A percentile compares a stretch with the other conserved stretches of the same genome.
These are phyloP conservation scores for Pyrgilauda ruficollis DNA, from an alignment of 2,113 vertebrate species.

Conservation along the genomic window DNA sequence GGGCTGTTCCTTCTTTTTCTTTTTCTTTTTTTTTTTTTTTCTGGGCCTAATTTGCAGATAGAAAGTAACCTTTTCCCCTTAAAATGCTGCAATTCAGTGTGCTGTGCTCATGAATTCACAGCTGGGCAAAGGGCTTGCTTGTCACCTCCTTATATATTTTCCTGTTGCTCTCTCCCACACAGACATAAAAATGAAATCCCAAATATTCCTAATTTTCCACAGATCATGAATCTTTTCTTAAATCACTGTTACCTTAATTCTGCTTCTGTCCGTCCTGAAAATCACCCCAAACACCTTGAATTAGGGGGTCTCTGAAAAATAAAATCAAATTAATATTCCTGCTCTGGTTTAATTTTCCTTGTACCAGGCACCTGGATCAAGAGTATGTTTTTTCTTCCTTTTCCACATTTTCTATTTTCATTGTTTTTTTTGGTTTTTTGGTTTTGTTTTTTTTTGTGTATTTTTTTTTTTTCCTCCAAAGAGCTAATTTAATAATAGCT, in stretches of 20 bases:
- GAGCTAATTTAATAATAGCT: conserved; percentile 12
- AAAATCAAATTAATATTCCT: not conserved
- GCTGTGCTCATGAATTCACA: not conserved
- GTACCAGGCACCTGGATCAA: not conserved
- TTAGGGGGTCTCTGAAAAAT: not conserved
- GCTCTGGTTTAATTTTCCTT: not conserved
- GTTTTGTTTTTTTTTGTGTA: not conserved
- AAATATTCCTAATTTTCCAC: not conserved
- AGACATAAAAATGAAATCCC: not conserved
- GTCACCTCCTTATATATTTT: not conserved
- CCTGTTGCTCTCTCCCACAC: not conserved
- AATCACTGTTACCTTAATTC: not conserved
- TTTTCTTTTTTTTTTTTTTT: not conserved
- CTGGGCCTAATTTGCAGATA: conserved; percentile 18
- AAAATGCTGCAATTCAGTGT: not conserved
- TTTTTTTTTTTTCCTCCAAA: not conserved
- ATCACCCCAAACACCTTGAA: not conserved
- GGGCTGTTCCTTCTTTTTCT: not conserved
- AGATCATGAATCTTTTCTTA: not conserved
- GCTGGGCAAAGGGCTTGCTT: not conserved
- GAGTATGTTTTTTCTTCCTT: not conserved
- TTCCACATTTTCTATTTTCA: not conserved
- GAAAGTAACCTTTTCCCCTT: not conserved
- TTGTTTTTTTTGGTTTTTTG: not conserved
- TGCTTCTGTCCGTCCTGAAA: not conserved